Base-by-base conservation (phyloP, 2,797 vertebrate species). In the Micrastur ruficollis region DNA sequence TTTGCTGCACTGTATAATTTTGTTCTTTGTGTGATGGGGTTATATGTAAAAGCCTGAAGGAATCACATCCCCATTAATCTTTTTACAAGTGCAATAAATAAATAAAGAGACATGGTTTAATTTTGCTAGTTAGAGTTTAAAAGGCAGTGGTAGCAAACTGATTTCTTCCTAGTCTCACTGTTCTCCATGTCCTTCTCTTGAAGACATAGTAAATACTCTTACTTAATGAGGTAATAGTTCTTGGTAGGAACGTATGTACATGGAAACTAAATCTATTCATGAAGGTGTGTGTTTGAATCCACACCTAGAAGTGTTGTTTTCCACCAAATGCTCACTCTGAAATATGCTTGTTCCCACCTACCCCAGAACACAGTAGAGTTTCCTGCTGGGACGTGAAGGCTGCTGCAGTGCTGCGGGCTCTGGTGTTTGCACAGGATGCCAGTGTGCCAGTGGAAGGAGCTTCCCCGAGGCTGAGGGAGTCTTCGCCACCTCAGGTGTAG, bases 11-110 rank as follows among this genome's bases (percentile, higher is more conserved):
- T 96, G 96, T 97, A 97, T 98, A 98, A 98, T 98, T 98, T 97
- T 96, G 90, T 96, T 97, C 97, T 97, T 98, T 97, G 95, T 95
- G 75, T 98, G 97, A 95, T 97, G 59, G 93, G 95, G 96, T 98
- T 98, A 97, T 97, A 98, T 97, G 97, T 96, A 98, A 98, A 98
- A 98, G 97, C 97, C 98, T 98, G 96, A 94, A 98, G 98, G 98
- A 98, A 98, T 97, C 95, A 95, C 95, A 97, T 98, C 67, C 91
- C 97, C 95, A 97, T 98, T 98, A 97, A 98, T 98, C 97, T 97
- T 98, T 98, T 97, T 97, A 98, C 95, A 98, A 98, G 96, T 96
- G 97, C 94, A 98, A 98, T 98, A 98, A 98, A 98, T 98, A 98
- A 98, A 97, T 98, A 98, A 98, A 98, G 97, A 98, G 97, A 97